Conservation (phyloP, 1,140 invertebrate genomes). For the Drosophila rufa region DNA sequence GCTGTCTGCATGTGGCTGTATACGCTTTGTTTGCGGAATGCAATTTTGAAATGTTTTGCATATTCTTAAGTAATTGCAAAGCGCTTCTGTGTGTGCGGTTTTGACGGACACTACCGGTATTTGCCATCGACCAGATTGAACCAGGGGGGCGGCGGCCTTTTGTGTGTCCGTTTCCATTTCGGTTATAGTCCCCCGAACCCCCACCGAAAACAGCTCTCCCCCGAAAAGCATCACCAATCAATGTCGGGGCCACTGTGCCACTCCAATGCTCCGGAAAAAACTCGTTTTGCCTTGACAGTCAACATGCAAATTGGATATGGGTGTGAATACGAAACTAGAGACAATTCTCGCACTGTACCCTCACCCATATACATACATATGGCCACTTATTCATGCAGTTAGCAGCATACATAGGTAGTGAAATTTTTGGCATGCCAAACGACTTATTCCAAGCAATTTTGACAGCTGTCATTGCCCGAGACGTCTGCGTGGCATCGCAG, state of each 20-base stretch:
- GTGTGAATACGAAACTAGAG: constrained; percentile 67
- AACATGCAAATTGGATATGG: constrained; percentile 66
- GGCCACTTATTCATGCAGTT: constrained; percentile 71
- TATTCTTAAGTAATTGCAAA: constrained; percentile 74
- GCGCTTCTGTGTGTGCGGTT: constrained; percentile 39
- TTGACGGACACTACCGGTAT: constrained; percentile 22
- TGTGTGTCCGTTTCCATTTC: constrained; percentile 20
- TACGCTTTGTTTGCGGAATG: constrained; percentile 62
- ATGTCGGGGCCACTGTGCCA: constrained; percentile 35
- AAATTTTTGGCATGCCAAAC: constrained; percentile 68
- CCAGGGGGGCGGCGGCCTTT: neutral
- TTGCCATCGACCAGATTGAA: constrained; percentile 50
- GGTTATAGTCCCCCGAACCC: neutral
- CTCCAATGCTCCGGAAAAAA: constrained; percentile 23
- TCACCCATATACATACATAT: constrained; percentile 31
- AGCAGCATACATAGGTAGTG: constrained; percentile 45
- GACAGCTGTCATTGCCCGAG: constrained; percentile 76
- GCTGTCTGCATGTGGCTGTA: constrained; percentile 20
- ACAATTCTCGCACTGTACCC: constrained; percentile 46
- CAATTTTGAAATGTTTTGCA: constrained; percentile 74
- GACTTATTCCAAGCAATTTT: constrained; percentile 75
- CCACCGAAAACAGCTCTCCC: constrained; percentile 5
- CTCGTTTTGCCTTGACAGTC: constrained; percentile 56
- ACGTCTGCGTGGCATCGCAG: constrained; percentile 52
- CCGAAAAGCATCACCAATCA: constrained; percentile 59